These are phyloP conservation scores for Alosa alosa DNA, from an alignment of 2,113 vertebrate species.

Conservation along the genomic window DNA sequence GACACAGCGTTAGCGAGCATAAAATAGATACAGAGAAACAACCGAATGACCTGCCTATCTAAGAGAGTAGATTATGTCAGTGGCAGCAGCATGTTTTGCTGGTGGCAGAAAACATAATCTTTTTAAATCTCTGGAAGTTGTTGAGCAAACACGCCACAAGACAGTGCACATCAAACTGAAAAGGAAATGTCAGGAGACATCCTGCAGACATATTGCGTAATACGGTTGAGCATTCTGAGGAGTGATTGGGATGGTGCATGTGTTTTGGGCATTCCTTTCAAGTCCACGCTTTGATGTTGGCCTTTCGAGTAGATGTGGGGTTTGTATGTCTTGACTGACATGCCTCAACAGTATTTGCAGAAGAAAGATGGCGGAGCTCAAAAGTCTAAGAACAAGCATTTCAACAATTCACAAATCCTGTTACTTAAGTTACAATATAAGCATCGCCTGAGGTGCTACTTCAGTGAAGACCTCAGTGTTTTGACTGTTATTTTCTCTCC, in stretches of 20 bases:
- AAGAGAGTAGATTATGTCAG: background rate
- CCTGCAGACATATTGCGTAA: background rate
- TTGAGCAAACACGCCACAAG: background rate
- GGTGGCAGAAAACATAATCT: background rate
- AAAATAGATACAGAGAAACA: background rate
- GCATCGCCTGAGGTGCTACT: background rate
- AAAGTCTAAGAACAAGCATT: background rate
- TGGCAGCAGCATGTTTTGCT: background rate
- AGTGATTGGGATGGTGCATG: background rate
- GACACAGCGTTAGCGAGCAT: background rate
- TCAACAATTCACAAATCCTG: background rate
- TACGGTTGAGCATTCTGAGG: background rate
- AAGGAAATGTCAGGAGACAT: background rate
- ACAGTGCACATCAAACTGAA: background rate
- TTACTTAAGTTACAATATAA: background rate
- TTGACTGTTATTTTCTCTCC: background rate
- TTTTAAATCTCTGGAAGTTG: background rate
- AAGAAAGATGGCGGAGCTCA: background rate
- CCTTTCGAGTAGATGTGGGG: background rate
- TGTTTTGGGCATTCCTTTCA: background rate
- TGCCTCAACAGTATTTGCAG: background rate
- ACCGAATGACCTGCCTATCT: background rate
- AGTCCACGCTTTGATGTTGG: background rate
- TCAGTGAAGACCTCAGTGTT: background rate
- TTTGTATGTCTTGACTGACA: background rate